Evolutionary conservation across 2,797 vertebrate genomes (phyloP).

Genomic region (Iguana delicatissima): DNA sequence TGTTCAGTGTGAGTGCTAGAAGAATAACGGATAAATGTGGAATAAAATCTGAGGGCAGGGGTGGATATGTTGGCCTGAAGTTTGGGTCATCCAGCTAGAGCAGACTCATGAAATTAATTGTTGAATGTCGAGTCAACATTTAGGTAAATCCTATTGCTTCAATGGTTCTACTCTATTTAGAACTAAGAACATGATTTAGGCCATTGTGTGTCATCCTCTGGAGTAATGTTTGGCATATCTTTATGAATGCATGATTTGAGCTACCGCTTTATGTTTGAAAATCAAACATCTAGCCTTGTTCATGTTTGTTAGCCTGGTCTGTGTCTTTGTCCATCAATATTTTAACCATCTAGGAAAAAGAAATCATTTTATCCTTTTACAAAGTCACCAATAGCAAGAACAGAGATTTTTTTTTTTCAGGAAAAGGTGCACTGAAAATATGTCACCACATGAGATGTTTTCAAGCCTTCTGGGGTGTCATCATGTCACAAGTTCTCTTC

Average conservation of each 20-base stretch:
- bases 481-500: constrained; percentile 73
- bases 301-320: fast-evolving
- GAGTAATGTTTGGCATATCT: fast-evolving
- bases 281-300: not conserved
- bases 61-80: fast-evolving
- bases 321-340: not conserved
- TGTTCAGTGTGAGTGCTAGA: not conserved
- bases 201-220: too few species aligned
- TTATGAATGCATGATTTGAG: not conserved
- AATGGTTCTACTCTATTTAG: too few species aligned
- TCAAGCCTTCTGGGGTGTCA: constrained; percentile 71
- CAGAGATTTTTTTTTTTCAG: not conserved
- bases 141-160: too few species aligned
- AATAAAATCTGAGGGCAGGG: not conserved
- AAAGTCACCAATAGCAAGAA: not conserved
- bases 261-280: fast-evolving
- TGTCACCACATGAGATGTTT: constrained; percentile 62
- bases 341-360: not conserved
- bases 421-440: constrained; percentile 51
- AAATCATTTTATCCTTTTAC: not conserved
- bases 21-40: too few species aligned
- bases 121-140: too few species aligned
- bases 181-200: too few species aligned
- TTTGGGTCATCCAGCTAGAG: too few species aligned
- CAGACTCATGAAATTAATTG: too few species aligned